Evolutionary conservation across 2,797 vertebrate genomes (phyloP).

Genomic region (Neosilurus mollespiculum): DNA sequence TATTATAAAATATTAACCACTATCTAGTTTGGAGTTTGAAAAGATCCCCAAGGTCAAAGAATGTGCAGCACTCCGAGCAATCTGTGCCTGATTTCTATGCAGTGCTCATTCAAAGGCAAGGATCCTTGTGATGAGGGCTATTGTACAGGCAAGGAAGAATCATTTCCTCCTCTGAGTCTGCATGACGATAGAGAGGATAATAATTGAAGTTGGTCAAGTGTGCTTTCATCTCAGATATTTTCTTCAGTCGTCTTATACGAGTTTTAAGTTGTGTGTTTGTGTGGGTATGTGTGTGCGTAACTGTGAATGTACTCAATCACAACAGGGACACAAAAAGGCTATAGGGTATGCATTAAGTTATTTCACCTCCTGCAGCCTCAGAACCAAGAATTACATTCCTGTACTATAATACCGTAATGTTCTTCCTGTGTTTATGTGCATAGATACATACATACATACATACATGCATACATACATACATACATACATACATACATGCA

Average conservation of each 20-base stretch:
- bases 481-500: not conserved
- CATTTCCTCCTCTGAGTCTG: constrained; percentile 51
- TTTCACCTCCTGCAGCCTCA: not conserved
- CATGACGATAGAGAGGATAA: constrained; percentile 48
- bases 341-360: not conserved
- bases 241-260: constrained; percentile 52
- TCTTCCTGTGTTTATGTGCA: no score
- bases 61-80: constrained; percentile 51
- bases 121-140: constrained; percentile 58
- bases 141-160: constrained; percentile 58
- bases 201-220: constrained; percentile 62
- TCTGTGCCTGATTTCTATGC: constrained; percentile 52
- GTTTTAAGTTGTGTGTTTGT: constrained; percentile 30
- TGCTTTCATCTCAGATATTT: constrained; percentile 60
- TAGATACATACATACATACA: not conserved
- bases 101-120: constrained; percentile 47
- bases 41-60: constrained; percentile 62
- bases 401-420: not conserved
- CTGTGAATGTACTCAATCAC: not conserved
- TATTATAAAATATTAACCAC: constrained; percentile 60
- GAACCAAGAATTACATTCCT: not conserved
- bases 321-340: not conserved
- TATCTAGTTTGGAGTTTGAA: constrained; percentile 50
- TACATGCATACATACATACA: not conserved
- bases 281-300: not conserved